A percentile compares a stretch with the other conserved stretches of the same genome.
These are phyloP conservation scores for Pristionchus arcanus DNA, from an alignment of 2,888 invertebrate genomes.

Conservation along the genomic window DNA sequence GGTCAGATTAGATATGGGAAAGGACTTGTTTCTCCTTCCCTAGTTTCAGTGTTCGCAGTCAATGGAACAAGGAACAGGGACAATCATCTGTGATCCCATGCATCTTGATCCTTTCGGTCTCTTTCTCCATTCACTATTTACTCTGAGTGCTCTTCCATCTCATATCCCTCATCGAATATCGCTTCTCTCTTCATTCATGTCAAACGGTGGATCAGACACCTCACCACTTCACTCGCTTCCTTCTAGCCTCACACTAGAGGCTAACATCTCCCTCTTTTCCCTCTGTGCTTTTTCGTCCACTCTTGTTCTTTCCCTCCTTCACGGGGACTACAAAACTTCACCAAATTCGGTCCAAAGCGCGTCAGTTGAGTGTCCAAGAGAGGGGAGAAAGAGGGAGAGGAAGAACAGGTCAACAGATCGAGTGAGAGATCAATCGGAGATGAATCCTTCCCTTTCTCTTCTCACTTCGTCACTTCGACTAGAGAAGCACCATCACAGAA, in stretches of 20 bases:
- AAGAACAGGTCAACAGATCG: background rate
- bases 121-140: slow-evolving; percentile 6
- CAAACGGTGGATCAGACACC: background rate
- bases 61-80: background rate
- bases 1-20: too few relatives aligned
- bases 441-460: background rate
- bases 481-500: background rate
- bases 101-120: background rate
- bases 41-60: too few relatives aligned
- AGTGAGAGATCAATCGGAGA: background rate
- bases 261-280: slow-evolving; percentile 19
- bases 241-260: background rate
- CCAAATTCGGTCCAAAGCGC: background rate
- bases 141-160: background rate
- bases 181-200: background rate
- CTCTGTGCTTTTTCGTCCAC: slow-evolving; percentile 24
- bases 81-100: background rate
- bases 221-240: background rate
- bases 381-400: background rate
- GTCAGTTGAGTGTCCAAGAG: background rate
- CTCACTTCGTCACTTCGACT: background rate
- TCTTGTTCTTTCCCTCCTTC: background rate
- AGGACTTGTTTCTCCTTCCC: too few relatives aligned
- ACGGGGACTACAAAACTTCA: background rate
- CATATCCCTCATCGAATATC: background rate